A percentile compares a stretch with the other conserved stretches of the same genome.
phyloP scores from a whole-genome alignment of 1,140 invertebrate species.

The Popillia japonica region DNA sequence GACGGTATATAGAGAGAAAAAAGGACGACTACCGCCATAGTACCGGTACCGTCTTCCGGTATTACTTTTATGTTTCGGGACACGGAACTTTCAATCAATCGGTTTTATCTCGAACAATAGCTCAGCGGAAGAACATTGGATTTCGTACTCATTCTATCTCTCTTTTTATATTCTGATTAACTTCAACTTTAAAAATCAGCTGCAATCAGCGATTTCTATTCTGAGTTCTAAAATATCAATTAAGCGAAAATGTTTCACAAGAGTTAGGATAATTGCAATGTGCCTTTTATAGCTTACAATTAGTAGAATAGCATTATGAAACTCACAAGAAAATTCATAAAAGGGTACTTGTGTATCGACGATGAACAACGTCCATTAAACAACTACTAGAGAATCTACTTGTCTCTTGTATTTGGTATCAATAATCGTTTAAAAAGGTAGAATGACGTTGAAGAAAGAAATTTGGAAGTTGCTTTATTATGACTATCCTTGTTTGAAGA shows the following conservation, averaged over 20 bases:
- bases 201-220: background rate
- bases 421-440: no score
- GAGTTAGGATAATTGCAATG: background rate
- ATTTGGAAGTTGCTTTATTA: no score
- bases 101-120: constrained; percentile 34
- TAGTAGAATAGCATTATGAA: no score
- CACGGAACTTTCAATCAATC: constrained; percentile 37
- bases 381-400: no score
- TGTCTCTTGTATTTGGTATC: no score
- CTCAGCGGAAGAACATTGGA: constrained; percentile 17
- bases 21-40: background rate
- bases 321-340: no score
- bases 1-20: constrained; percentile 6
- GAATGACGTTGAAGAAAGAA: no score
- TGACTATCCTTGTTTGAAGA: no score
- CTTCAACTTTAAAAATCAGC: constrained; percentile 20
- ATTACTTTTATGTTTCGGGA: constrained; percentile 38
- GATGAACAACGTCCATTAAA: no score
- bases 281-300: no score
- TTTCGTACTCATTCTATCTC: background rate
- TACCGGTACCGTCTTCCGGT: constrained; percentile 28
- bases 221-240: constrained; percentile 3
- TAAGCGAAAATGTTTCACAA: background rate
- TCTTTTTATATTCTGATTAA: constrained; percentile 16
- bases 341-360: no score